These are phyloP conservation scores for Tragulus kanchil DNA, from an alignment of 2,113 vertebrate species.

Conservation along the genomic window DNA sequence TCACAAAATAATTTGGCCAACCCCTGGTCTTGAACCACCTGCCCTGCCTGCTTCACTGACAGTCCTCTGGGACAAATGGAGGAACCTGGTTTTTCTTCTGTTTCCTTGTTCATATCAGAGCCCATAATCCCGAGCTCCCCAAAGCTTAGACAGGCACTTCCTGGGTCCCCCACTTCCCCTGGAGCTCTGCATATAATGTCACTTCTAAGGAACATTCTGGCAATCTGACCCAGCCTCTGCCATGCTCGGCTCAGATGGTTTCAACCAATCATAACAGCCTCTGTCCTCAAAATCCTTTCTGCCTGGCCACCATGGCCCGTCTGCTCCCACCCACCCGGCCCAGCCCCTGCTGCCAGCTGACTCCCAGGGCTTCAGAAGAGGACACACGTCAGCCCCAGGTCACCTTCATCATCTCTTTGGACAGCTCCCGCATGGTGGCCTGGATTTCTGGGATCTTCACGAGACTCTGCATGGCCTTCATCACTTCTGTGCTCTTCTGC, in stretches of 20 bases:
- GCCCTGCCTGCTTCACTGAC: not conserved
- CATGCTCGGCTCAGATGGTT: not conserved
- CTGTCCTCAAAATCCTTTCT: not conserved
- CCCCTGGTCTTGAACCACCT: not conserved
- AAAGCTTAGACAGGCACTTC: not conserved
- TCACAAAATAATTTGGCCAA: not conserved
- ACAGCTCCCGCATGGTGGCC: conserved; percentile 97
- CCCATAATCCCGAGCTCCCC: not conserved
- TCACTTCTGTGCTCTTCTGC: conserved; percentile 98
- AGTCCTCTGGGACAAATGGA: not conserved
- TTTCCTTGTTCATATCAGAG: not conserved
- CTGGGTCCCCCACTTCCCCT: not conserved
- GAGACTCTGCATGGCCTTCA: conserved; percentile 98
- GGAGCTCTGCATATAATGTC: not conserved
- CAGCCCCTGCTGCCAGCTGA: not conserved
- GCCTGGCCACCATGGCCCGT: not conserved
- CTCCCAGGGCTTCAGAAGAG: not conserved
- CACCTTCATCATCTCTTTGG: conserved; percentile 99
- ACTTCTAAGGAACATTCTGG: not conserved
- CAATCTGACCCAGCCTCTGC: not conserved
- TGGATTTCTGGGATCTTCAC: conserved; percentile 98
- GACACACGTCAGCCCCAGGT: conserved; percentile 52
- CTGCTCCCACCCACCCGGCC: not conserved
- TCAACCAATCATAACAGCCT: not conserved
- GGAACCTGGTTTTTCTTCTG: not conserved